Percentiles rank a stretch among this genome's conserved stretches.
These are phyloP conservation scores for Melanotaenia parkinsoni DNA, from an alignment of 2,797 vertebrate species.

Conservation along the genomic window DNA sequence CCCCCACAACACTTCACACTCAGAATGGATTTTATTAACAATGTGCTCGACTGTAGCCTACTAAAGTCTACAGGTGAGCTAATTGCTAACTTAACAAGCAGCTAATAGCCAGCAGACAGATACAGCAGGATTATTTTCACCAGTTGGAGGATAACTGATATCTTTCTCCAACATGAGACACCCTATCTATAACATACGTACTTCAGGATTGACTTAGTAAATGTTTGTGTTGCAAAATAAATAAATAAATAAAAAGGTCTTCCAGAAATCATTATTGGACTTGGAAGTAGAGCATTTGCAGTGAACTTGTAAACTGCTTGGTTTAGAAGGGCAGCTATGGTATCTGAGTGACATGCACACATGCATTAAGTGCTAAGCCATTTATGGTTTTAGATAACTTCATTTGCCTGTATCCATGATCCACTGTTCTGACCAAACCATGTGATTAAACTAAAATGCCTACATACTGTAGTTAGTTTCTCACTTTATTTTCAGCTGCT, in stretches of 20 bases:
- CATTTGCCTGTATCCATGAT: constrained; percentile 20
- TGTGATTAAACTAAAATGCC: not conserved
- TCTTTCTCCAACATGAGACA: constrained; percentile 1
- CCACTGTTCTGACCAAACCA: constrained; percentile 2
- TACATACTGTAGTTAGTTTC: not conserved
- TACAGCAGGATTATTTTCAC: too few species aligned
- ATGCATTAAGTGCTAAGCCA: constrained; percentile 13
- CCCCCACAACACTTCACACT: too few species aligned
- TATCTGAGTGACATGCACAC: constrained; percentile 29
- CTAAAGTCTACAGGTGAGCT: too few species aligned
- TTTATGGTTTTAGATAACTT: constrained; percentile 19
- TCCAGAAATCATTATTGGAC: constrained; percentile 2
- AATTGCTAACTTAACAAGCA: too few species aligned
- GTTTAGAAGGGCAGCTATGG: constrained; percentile 1
- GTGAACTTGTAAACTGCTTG: not conserved
- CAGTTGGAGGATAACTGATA: too few species aligned
- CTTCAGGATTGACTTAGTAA: constrained; percentile 11
- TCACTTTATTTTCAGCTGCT: not conserved
- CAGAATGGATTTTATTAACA: too few species aligned
- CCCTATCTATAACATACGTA: not conserved
- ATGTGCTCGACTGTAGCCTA: too few species aligned
- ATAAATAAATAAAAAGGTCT: not conserved
- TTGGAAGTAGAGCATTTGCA: constrained; percentile 14
- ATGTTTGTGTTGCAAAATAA: constrained; percentile 23
- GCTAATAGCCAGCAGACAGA: too few species aligned